phyloP scores from a whole-genome alignment of 2,113 vertebrate species.

The Leuciscus idus region DNA sequence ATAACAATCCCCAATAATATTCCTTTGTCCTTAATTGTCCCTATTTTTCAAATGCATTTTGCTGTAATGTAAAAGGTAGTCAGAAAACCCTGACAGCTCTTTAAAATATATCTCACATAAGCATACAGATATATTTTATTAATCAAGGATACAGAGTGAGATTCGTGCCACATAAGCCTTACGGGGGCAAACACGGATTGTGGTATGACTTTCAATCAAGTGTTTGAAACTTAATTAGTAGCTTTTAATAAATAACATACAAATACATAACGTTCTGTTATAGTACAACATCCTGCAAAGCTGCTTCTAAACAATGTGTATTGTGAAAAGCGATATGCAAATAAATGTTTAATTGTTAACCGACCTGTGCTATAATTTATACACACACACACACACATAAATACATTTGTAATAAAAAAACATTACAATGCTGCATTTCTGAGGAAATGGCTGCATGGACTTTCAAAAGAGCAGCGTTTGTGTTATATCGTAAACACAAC shows the following conservation, averaged over 20 bases:
- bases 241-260: too few species aligned
- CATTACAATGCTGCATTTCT: too few species aligned
- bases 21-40: background rate
- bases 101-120: background rate
- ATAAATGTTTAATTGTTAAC: too few species aligned
- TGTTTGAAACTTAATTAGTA: too few species aligned
- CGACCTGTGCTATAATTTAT: too few species aligned
- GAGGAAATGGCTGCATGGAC: background rate
- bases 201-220: too few species aligned
- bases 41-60: background rate
- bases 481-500: background rate
- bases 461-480: background rate
- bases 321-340: too few species aligned
- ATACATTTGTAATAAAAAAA: too few species aligned
- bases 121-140: background rate
- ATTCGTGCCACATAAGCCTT: background rate
- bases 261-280: too few species aligned
- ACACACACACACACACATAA: too few species aligned
- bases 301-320: too few species aligned
- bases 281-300: too few species aligned
- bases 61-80: background rate
- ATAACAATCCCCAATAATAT: background rate
- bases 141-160: background rate
- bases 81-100: background rate
- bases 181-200: background rate